Evolutionary conservation across 2,113 vertebrate species (phyloP), one percentile per base, ranked within the genome.

Genomic region (Xenopus laevis): DNA sequence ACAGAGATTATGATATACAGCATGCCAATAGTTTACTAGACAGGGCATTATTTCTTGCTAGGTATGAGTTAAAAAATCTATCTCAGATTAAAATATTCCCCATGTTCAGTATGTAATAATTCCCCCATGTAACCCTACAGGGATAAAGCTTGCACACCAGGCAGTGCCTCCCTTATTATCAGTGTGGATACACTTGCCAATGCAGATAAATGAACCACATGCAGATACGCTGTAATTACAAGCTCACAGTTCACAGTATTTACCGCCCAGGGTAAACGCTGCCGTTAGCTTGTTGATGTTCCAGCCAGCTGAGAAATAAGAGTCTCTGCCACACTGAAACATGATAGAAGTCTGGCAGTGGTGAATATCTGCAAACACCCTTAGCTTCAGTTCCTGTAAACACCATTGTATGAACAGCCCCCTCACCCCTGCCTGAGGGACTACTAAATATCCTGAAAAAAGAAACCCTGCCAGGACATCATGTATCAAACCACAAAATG

Each of bases 211-310:
- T 69, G 46, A 62, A 61, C 45, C 33, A 46, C 66, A 69, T 76
- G 65, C 58, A 69, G 73, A 76, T 63, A 55, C 55, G 5, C 60
- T 63, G 65, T 76, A 76, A 76, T 76, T 69, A 76, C 73, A 69
- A 62, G 58, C 58, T 63, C 45, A 30, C 65, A 63, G 73, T 30
- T 30, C 71, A 73, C 52, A 46, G 66, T 76, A 60, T 23, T 76
- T 57, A 20, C 65, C 58, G 46, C 73, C 66, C 72, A 75, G 65
- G 65, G 72, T 60, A 61, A 74, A 21, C 27, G 53, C 18, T 68
- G 58, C 58, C 17, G 58, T 53, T 62, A 52, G 27, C 55, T 76
- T 69, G 65, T 64, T 62, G 46, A 59, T 64, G 66, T 69, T 69
- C 58, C 58, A 75, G 72, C 57, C 72, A 47, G 65, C 72, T 68